Base-by-base conservation (phyloP, 2,888 invertebrate species). In the Portevinia maculata region DNA sequence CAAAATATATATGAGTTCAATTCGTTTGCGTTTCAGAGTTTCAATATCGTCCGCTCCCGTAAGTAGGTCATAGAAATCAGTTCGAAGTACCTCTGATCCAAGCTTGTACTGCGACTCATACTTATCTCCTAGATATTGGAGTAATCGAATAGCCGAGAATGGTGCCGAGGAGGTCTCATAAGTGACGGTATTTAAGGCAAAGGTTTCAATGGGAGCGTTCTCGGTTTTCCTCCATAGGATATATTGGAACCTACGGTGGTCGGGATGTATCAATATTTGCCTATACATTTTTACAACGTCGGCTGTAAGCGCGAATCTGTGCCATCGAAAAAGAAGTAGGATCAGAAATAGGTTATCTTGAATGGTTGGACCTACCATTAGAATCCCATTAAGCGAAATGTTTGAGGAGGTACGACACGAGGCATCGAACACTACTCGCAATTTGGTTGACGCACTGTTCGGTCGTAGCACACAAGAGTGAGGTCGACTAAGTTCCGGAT, bases 41-140 rank as follows among this genome's bases (percentile, higher is more conserved):
- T 44, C 19, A 9, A 44, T 3, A 5, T 44, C 19, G 11, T 44
- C 44, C 4, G 44, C 44, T 11, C 44, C 44, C 7, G 44, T 44
- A 3, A 44, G 8, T 8, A 44, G 70, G 37, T 81, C 85, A 84
- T 70, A 44, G 19, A 44, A 21, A 4, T 44, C 44, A 17, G 11
- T 0, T 3, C 19, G 17, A 19, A 44, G 44, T 15, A 62, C 46
- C 28, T n/a, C n/a, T 0, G 81, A 24, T 1, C 81, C 86, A 78
- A 34, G 69, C 60, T 75, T 85, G 44, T 84, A n/a, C 74, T 85
- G n/a, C n/a, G n/a, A n/a, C n/a, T n/a, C 59, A 79, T 86, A 19
- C 79, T 76, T 64, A 0, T 84, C 84, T 7, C 83, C 85, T 6
- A 71, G 52, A 17, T 62, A 37, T 19, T 57, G 17, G 2, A 79